Percentiles rank a stretch among this genome's conserved stretches.
phyloP scores from a whole-genome alignment of 2,113 vertebrate genomes.

The Anhinga anhinga region DNA sequence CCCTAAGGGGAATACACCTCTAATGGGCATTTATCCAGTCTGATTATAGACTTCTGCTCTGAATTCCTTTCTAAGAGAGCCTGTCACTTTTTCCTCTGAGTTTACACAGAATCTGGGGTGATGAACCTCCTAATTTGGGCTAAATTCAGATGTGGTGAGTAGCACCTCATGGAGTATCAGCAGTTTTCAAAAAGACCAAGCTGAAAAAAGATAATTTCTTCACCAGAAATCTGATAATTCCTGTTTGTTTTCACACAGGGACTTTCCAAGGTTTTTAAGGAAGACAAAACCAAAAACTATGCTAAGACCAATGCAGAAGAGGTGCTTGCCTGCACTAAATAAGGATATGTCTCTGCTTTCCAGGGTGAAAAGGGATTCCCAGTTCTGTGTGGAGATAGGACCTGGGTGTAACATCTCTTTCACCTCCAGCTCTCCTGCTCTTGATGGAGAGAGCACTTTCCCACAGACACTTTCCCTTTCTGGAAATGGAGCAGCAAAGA shows the following conservation, averaged over 20 bases:
- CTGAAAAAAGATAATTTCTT: neutral
- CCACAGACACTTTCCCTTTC: neutral
- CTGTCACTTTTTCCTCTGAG: neutral
- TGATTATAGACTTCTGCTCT: neutral
- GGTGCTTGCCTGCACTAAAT: rapidly evolving
- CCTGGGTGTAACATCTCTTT: neutral
- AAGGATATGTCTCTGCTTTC: neutral
- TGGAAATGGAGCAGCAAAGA: neutral
- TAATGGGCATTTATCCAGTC: neutral
- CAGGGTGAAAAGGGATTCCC: neutral
- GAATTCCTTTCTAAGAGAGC: neutral
- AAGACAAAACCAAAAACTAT: neutral
- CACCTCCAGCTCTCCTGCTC: neutral
- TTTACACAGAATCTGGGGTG: neutral
- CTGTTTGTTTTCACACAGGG: neutral
- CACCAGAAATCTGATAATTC: neutral
- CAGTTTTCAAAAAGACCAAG: neutral
- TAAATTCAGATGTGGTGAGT: neutral
- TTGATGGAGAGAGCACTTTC: neutral
- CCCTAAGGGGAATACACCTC: neutral
- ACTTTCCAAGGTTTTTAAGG: neutral
- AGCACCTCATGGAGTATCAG: neutral
- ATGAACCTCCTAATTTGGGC: neutral
- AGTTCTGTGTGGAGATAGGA: neutral
- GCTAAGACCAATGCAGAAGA: neutral